Conservation (phyloP, 2,888 invertebrate genomes). For the Pomacea canaliculata region DNA sequence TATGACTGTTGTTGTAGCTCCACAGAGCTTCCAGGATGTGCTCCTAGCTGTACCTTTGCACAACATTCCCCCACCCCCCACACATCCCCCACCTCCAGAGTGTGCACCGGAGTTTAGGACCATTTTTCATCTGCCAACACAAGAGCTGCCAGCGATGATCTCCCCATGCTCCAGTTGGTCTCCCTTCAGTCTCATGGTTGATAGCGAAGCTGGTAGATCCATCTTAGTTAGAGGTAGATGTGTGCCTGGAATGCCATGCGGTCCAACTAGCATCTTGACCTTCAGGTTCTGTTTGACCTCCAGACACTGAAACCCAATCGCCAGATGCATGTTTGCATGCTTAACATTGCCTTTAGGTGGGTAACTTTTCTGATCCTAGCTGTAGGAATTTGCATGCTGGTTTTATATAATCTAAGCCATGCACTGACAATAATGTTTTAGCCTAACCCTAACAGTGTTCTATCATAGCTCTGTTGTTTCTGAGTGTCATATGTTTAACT, state of each 20-base stretch:
- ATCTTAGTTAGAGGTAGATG: slow-evolving; percentile 40
- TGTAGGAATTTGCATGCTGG: no score
- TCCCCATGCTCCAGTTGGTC: slow-evolving; percentile 28
- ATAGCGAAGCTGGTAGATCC: slow-evolving; percentile 42
- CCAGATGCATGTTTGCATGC: no score
- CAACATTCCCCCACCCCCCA: slow-evolving; percentile 22
- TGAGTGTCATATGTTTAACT: no score
- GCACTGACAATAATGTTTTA: no score
- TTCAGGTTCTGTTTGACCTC: no score
- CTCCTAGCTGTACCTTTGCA: slow-evolving; percentile 15
- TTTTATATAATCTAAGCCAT: no score
- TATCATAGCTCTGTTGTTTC: no score
- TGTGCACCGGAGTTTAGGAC: slow-evolving; percentile 49
- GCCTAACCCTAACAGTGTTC: no score
- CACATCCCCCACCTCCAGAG: slow-evolving; percentile 33
- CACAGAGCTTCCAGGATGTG: slow-evolving; percentile 28
- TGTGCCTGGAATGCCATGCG: slow-evolving; percentile 1
- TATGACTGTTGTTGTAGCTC: slow-evolving; percentile 26
- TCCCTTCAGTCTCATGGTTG: slow-evolving; percentile 46
- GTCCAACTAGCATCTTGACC: no score
- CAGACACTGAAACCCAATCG: no score
- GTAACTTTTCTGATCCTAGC: no score
- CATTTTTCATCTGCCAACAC: slow-evolving; percentile 42
- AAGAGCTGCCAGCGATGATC: slow-evolving; percentile 14
- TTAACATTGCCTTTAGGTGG: no score